Base-by-base conservation (phyloP, 2,113 vertebrate species). In the Chaenogobius annularis region DNA sequence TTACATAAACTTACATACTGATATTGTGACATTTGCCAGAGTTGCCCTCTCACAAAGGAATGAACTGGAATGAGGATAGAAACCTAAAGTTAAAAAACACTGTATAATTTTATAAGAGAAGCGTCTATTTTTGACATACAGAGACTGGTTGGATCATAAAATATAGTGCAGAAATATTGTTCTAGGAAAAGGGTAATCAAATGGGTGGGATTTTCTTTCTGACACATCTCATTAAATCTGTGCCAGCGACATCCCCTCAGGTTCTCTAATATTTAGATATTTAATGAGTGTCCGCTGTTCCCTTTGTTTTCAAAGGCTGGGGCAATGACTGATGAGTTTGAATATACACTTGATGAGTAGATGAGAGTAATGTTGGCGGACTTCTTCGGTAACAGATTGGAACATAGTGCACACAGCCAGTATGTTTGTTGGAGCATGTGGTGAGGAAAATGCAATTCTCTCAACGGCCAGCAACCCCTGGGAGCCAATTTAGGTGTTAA, bases 151-250 rank as follows among this genome's bases (percentile, higher is more conserved):
- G 26, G 26, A 31, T 4, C 40, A 65, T 10, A 55, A 48, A 66
- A 68, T 48, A 37, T 9, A 44, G 52, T 17, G 19, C 10, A 40
- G 64, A 37, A 47, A 69, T 66, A 54, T 40, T 10, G 10, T 62
- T 78, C 17, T n/a, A 10, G 12, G 9, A 69, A 50, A 50, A 7
- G 15, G 15, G 15, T 7, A 50, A 48, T 56, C n/a, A 55, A 0
- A 40, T 40, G 37, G 37, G 54, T 7, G 0, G 47, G 7, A 55
- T 58, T 70, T 75, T 67, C 48, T 59, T 63, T 26, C 71, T 63
- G 66, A 72, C 66, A 79, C 50, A 69, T 80, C 50, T 70, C 43
- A 73, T 23, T 63, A 4, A 81, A 74, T 82, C 52, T 81, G 78
- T 73, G 66, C 79, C 77, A 78, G 72, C 47, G 9, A 17, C 50